Conservation (phyloP, 2,113 vertebrate species). For the Xiphorhynchus elegans region DNA sequence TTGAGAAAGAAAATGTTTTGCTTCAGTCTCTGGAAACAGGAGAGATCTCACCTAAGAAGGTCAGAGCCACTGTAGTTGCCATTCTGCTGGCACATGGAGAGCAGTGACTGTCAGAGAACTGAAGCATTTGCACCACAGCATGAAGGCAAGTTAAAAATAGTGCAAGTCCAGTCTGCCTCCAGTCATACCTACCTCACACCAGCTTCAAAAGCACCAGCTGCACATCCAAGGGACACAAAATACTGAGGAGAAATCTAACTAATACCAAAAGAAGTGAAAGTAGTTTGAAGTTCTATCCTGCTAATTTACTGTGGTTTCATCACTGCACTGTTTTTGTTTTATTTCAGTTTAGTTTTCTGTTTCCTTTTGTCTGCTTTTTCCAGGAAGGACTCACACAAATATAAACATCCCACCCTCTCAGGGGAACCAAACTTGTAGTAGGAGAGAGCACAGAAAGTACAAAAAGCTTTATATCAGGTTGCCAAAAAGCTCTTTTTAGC, state of each 20-base stretch:
- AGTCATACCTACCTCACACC: background rate
- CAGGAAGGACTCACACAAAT: slow-evolving; percentile 3
- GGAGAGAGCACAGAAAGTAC: background rate
- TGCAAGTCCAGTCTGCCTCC: background rate
- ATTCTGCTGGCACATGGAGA: background rate
- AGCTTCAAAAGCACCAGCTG: slow-evolving; percentile 3
- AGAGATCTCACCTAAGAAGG: background rate
- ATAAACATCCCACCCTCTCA: background rate
- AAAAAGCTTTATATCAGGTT: background rate
- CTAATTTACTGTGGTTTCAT: background rate
- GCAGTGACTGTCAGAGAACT: background rate
- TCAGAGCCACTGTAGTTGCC: background rate
- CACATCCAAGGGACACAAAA: background rate
- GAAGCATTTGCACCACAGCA: background rate
- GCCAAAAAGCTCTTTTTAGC: background rate
- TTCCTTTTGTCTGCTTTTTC: slow-evolving; percentile 1
- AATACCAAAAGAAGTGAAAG: background rate
- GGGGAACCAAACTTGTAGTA: background rate
- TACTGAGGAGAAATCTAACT: background rate
- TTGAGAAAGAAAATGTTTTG: background rate
- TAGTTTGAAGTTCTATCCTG: background rate
- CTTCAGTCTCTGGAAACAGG: background rate
- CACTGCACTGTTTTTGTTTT: background rate
- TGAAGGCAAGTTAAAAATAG: background rate
- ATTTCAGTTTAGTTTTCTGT: background rate